Evolutionary conservation across 2,113 vertebrate genomes (phyloP), one percentile per base, ranked within the genome.

Genomic region (Festucalex cinctus): DNA sequence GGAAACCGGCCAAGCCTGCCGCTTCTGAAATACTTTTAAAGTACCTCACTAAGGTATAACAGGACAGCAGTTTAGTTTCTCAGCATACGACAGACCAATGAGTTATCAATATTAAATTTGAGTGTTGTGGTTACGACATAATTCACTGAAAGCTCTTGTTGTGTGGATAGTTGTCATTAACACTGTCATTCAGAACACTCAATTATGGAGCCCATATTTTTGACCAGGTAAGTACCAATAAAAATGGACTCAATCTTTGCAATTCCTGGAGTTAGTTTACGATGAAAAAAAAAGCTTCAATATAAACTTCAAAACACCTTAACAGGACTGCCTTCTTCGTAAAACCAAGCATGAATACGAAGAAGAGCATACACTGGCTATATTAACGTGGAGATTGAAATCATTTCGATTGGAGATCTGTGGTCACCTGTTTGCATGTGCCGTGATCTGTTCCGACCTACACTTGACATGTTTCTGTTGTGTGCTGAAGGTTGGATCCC

Each of bases 1-100:
- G 86, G 86, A 91, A 88, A 68, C 56, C 70, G 79, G 81, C 87
- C 86, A 85, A 83, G 70, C 41, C 17, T 78, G 85, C 88, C 73
- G 44, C 70, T 76, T 51, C 69, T 70, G 69, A 66, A 81, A 78
- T 71, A 76, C 82, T 82, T 86, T 85, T 74, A 80, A 76, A 76
- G 76, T 78, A 66, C 56, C 80, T 77, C 43, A 69, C 68, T 63
- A 77, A 66, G 73, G 75, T 46, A 64, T 65, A 74, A 44, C 32
- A 67, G 63, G 28, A 67, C 62, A 44, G 63, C 65, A 72, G 71
- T 19, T 59, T 19, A 20, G 57, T 35, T 20, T 59, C 9, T 20
- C 28, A 20, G 63, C 71, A 68, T 57, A 64, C 28, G 16, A 56
- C 20, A 57, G 44, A 49, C 32, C 53, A 65, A 43, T 28, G 56